phyloP scores from a whole-genome alignment of 2,113 vertebrate genomes.

The Istiophorus platypterus region DNA sequence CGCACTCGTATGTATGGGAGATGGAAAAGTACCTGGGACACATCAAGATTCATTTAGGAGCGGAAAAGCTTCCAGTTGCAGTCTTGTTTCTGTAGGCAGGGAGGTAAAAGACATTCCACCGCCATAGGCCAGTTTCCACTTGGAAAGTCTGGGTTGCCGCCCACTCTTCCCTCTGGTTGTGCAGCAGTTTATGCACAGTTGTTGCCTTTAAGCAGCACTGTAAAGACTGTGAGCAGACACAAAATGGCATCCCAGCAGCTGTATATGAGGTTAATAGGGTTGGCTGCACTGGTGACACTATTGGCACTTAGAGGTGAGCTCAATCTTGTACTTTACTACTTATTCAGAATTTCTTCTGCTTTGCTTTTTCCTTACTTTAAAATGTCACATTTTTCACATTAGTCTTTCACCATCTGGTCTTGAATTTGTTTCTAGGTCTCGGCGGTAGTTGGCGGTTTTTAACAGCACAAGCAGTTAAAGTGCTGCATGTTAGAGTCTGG shows the following conservation, averaged over 20 bases:
- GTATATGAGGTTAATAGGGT: constrained; percentile 60
- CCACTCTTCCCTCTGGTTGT: constrained; percentile 32
- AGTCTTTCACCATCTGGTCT: not conserved
- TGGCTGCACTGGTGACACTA: constrained; percentile 69
- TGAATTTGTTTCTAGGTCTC: not conserved
- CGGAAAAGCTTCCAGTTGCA: constrained; percentile 21
- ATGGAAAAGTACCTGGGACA: constrained; percentile 49
- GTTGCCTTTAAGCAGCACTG: constrained; percentile 41
- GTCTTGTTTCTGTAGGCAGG: constrained; percentile 51
- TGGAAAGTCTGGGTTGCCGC: constrained; percentile 52
- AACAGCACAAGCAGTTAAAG: not conserved
- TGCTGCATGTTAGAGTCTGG: not conserved
- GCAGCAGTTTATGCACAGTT: constrained; percentile 33
- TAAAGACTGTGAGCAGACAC: constrained; percentile 23
- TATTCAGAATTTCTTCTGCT: not conserved
- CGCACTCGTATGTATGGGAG: not conserved
- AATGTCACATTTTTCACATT: not conserved
- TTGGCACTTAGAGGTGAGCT: constrained; percentile 78
- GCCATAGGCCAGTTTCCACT: constrained; percentile 70
- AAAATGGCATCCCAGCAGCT: constrained; percentile 76
- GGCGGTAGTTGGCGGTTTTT: not conserved
- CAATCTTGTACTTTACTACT: not conserved
- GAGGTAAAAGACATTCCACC: constrained; percentile 64
- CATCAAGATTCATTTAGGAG: constrained; percentile 42
- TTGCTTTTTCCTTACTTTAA: not conserved